Base-by-base conservation (phyloP, 1,140 invertebrate species). In the Ylistrum balloti region DNA sequence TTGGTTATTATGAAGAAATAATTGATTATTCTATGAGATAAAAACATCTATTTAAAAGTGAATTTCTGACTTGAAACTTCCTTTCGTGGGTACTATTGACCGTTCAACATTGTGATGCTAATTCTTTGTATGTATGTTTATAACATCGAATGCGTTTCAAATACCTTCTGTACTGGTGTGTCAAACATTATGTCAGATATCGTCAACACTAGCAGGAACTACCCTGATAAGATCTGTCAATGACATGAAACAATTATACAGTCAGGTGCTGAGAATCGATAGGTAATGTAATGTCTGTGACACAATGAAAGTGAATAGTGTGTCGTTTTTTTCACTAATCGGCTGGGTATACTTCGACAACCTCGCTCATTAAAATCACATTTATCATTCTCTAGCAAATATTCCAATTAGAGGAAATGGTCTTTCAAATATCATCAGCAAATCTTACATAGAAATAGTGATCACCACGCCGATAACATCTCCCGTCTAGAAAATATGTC, bases 401-500 rank as follows among this genome's bases (percentile, higher is more conserved):
- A 74, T 74, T 74, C 56, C 56, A 74, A 74, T 74, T 74, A 74
- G 56, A 74, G 56, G 56, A 74, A 74, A 74, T n/a, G 56, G 56
- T 74, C 22, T 74, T 74, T 74, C 28, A 74, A 74, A 74, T 74
- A 74, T 74, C 56, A 74, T n/a, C 56, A 74, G n/a, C 56, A 74
- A 74, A 74, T 74, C 56, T n/a, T 74, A 74, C 56, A 74, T 74
- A 9, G n/a, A 74, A 74, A 74, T 28, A 74, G n/a, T 74, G 28
- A 74, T 74, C 56, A 74, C 56, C 9, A 28, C 22, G 5, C 22
- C 9, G 56, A 74, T 74, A n/a, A 5, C 28, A 74, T 74, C 56
- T 74, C 22, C 11, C 22, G 56, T 74, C 56, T 74, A 74, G 56
- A n/a, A n/a, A 74, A 74, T 74, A n/a, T 74, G 56, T 74, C n/a